Percentiles rank a stretch among this genome's conserved stretches.
phyloP scores from a whole-genome alignment of 1,140 invertebrate genomes.

The Bombus picipes region DNA sequence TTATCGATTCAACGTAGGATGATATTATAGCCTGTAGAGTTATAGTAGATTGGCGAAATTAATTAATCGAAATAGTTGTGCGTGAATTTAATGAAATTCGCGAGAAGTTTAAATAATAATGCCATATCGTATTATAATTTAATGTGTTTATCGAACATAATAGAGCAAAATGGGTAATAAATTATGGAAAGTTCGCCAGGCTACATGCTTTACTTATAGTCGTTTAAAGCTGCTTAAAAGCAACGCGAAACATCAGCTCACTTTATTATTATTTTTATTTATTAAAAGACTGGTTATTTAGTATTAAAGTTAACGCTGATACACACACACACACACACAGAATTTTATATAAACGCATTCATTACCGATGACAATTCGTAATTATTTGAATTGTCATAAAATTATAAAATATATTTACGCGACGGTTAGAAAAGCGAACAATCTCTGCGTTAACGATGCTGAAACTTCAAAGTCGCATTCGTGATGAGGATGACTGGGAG shows the following conservation, averaged over 20 bases:
- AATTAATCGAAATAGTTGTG: not conserved
- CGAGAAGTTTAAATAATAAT: not conserved
- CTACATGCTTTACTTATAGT: not conserved
- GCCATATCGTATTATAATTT: not conserved
- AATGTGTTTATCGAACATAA: not conserved
- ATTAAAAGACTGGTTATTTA: not conserved
- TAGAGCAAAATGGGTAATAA: not conserved
- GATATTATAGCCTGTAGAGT: not conserved
- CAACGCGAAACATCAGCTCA: no score
- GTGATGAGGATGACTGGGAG: not conserved
- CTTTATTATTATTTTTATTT: no score
- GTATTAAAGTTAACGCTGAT: not conserved
- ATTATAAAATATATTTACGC: not conserved
- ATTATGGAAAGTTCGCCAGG: not conserved
- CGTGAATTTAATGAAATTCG: not conserved
- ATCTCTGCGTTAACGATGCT: not conserved
- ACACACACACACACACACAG: no score
- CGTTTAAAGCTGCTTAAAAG: no score
- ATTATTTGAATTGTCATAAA: not conserved
- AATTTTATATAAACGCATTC: no score
- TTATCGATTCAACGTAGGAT: not conserved
- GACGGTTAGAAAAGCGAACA: no score
- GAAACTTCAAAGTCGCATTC: not conserved
- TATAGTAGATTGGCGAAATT: not conserved
- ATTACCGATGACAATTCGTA: no score